Base-by-base conservation (phyloP, 2,113 vertebrate genomes). In the Rana temporaria region DNA sequence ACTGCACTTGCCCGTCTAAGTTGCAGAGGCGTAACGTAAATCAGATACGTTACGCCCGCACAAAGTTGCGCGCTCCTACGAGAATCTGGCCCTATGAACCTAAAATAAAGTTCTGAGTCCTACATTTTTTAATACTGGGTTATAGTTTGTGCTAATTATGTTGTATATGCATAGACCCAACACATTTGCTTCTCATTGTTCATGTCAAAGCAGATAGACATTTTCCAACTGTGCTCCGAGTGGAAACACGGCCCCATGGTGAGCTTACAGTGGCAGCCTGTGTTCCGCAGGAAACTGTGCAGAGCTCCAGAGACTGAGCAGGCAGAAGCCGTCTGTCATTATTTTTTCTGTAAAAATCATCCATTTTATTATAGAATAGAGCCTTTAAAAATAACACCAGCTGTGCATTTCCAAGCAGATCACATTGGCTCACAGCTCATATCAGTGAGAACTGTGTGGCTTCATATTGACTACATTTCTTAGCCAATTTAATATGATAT, bases 361-460 rank as follows among this genome's bases (percentile, higher is more conserved):
- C 69, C 78, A 69, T 79, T 79, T 70, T 70, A 48, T 79, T 42
- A 69, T 70, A 70, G 69, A 79, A 79, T 38, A 1, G 26, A 69
- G 66, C 55, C 34, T 79, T 69, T 79, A 79, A 70, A 79, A 79
- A 79, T 69, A 79, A 79, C 78, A 79, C 78, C 78, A 79, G 78
- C 78, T 79, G 78, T 79, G 78, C 55, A 67, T 79, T 79, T 38
- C 66, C 78, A 79, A 59, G 78, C 78, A 57, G 53, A 79, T 42
- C 78, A 70, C 66, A 55, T 38, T 53, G 65, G 64, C 78, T 66
- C 62, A 78, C 62, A 66, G 76, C 76, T 78, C 22, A 78, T 55
- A 62, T 42, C 76, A 69, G 38, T 19, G 18, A 26, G 55, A 69
- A 38, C 60, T 32, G 55, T 34, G 32, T 79, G 52, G 52, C 56